phyloP scores from a whole-genome alignment of 2,797 vertebrate species.

The Cyprinella venusta region DNA sequence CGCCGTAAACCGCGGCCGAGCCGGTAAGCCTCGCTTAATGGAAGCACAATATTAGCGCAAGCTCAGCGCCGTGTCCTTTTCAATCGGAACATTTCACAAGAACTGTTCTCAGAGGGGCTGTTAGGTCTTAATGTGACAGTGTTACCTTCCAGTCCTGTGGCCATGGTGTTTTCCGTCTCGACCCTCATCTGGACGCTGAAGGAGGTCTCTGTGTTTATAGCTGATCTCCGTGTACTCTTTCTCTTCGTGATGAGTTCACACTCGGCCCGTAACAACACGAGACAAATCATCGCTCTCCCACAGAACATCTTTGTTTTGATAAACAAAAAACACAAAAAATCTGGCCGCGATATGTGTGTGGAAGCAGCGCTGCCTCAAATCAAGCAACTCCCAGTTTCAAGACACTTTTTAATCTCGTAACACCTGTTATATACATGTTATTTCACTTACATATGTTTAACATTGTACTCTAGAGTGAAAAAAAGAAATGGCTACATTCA shows the following conservation, averaged over 20 bases:
- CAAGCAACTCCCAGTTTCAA: background rate
- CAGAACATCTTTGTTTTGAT: slow-evolving; percentile 1
- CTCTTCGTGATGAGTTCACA: background rate
- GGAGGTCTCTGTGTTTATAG: slow-evolving; percentile 1
- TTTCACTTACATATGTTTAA: background rate
- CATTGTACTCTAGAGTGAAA: background rate
- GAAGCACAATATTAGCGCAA: slow-evolving; percentile 78
- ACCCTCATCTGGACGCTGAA: background rate
- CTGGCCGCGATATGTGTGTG: background rate
- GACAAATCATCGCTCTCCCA: background rate
- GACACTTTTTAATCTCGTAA: background rate
- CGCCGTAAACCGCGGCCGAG: slow-evolving; percentile 64
- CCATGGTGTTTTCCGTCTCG: background rate
- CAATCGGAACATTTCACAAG: slow-evolving; percentile 65
- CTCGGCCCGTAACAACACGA: background rate
- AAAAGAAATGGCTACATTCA: background rate
- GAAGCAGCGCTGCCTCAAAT: background rate
- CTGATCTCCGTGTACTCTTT: background rate
- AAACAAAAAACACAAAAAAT: background rate
- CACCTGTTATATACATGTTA: background rate
- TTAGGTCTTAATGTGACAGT: slow-evolving; percentile 55
- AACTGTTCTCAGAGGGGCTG: slow-evolving; percentile 53
- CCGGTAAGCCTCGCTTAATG: slow-evolving; percentile 73
- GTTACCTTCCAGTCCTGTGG: slow-evolving; percentile 22
- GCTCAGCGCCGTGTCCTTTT: slow-evolving; percentile 64